Percentiles rank a stretch among this genome's conserved stretches.
Conservation (phyloP, 2,113 vertebrate species). For the Thomomys bottae region DNA sequence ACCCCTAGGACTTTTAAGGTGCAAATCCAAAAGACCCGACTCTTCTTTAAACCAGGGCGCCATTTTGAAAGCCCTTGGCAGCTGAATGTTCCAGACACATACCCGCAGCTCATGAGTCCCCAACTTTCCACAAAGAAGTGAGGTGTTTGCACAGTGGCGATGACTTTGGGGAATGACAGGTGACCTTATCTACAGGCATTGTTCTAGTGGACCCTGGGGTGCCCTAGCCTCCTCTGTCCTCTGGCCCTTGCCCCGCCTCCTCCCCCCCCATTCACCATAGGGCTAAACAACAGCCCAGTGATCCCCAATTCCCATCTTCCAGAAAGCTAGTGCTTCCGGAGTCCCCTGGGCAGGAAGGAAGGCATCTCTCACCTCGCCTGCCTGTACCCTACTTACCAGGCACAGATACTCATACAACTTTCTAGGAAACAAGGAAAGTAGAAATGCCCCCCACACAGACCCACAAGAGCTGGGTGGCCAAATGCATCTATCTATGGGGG, state of each 20-base stretch:
- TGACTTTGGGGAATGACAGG: accelerated
- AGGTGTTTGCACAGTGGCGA: neutral
- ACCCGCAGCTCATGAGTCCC: neutral
- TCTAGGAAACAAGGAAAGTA: neutral
- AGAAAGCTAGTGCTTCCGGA: neutral
- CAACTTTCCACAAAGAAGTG: neutral
- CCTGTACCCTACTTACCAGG: neutral
- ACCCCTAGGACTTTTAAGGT: neutral
- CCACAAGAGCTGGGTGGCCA: no score
- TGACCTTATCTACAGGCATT: neutral
- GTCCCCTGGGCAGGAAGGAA: neutral
- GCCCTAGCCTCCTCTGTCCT: neutral
- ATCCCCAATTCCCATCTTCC: neutral
- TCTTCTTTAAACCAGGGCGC: neutral
- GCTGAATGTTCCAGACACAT: accelerated
- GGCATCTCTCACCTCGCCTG: neutral
- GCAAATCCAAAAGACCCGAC: neutral
- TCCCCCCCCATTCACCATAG: neutral
- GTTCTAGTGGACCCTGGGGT: accelerated
- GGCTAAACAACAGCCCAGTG: neutral
- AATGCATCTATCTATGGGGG: neutral
- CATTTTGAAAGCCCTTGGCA: accelerated
- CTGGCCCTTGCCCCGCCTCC: no score
- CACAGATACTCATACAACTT: neutral
- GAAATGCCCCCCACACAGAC: no score